A percentile compares a stretch with the other conserved stretches of the same genome.
phyloP scores from a whole-genome alignment of 2,797 vertebrate genomes.

The Tinamus major region DNA sequence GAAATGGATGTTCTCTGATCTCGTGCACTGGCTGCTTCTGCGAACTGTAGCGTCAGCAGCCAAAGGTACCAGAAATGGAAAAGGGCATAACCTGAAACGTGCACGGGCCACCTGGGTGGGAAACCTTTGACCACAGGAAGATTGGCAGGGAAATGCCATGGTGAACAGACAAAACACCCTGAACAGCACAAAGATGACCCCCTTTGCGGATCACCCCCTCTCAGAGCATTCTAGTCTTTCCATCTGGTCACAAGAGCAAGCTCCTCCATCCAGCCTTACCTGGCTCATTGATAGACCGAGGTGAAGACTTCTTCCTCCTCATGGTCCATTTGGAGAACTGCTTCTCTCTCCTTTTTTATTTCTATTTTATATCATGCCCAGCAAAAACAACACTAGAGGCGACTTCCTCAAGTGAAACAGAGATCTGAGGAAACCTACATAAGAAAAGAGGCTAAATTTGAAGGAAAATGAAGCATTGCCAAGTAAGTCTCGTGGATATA shows the following conservation, averaged over 20 bases:
- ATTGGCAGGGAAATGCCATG: rapidly evolving
- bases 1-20: neutral
- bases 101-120: neutral
- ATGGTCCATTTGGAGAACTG: neutral
- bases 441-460: slow-evolving; percentile 20
- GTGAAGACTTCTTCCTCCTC: neutral
- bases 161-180: neutral
- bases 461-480: slow-evolving; percentile 35
- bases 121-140: neutral
- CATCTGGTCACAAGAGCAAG: neutral
- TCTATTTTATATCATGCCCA: neutral
- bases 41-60: neutral
- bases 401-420: slow-evolving; percentile 14
- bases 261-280: neutral
- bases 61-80: neutral
- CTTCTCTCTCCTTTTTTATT: neutral
- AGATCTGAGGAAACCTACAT: slow-evolving; percentile 31
- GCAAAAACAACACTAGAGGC: neutral
- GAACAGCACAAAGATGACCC: neutral
- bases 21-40: neutral
- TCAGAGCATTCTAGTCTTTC: neutral
- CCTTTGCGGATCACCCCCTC: neutral
- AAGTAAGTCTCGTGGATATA: slow-evolving; percentile 43
- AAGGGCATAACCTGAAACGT: neutral
- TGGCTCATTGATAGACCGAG: neutral